Evolutionary conservation across 2,113 vertebrate species (phyloP).

Genomic region (Oncorhynchus nerka): DNA sequence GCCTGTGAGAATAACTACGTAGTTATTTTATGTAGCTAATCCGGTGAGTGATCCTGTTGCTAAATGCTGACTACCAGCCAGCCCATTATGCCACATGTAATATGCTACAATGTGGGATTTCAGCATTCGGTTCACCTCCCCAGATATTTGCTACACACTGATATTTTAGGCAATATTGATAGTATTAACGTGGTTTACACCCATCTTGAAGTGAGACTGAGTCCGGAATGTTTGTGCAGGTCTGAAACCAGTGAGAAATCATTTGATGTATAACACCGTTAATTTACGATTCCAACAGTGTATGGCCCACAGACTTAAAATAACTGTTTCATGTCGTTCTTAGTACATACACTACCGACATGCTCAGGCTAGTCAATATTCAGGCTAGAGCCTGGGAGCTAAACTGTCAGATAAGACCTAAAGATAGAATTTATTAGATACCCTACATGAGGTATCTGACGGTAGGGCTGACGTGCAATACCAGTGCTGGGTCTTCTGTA

Average conservation of each 20-base stretch:
- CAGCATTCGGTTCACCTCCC: background rate
- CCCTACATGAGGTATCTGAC: background rate
- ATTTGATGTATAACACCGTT: no score
- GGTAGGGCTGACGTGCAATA: constrained; percentile 18
- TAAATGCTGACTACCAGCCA: background rate
- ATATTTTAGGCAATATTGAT: background rate
- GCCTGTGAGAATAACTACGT: background rate
- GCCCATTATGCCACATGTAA: background rate
- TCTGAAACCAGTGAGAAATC: background rate
- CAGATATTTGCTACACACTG: background rate
- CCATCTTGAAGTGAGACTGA: no score
- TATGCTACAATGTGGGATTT: background rate
- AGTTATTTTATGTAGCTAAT: constrained; percentile 51
- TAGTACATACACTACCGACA: background rate
- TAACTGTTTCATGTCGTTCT: background rate
- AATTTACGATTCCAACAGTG: background rate
- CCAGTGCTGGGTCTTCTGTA: constrained; percentile 9
- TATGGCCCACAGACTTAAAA: background rate
- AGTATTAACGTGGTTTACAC: background rate
- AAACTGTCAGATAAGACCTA: background rate
- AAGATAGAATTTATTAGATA: background rate
- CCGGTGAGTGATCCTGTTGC: background rate
- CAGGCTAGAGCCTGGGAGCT: no score
- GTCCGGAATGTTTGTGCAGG: background rate
- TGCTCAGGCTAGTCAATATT: background rate